Conservation (phyloP, 92 coral and sea anemone genomes). For the Actinostola sp. region DNA sequence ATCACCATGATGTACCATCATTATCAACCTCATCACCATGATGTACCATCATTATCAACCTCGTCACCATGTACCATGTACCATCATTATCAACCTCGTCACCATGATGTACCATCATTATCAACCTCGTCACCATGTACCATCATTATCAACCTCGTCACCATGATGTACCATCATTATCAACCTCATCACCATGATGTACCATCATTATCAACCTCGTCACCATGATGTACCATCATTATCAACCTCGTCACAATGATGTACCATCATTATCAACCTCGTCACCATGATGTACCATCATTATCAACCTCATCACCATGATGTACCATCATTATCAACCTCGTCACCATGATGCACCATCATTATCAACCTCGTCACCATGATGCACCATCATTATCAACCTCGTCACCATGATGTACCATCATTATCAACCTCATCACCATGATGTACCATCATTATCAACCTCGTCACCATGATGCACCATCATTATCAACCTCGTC, state of each 20-base stretch:
- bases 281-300: background rate
- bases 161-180: background rate
- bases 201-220: background rate
- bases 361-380: too few relatives aligned
- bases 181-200: too few relatives aligned
- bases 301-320: too few relatives aligned
- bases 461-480: background rate
- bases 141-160: background rate
- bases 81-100: background rate
- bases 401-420: background rate
- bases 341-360: background rate
- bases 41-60: background rate
- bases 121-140: too few relatives aligned
- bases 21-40: background rate
- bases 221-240: background rate
- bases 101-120: background rate
- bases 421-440: too few relatives aligned
- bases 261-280: background rate
- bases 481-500: too few relatives aligned
- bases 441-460: too few relatives aligned
- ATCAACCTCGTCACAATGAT: too few relatives aligned
- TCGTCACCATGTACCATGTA: too few relatives aligned
- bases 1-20: too few relatives aligned
- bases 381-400: too few relatives aligned
- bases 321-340: background rate